Evolutionary conservation across 2,888 invertebrate genomes (phyloP).

Genomic region (Electrophaes corylata): DNA sequence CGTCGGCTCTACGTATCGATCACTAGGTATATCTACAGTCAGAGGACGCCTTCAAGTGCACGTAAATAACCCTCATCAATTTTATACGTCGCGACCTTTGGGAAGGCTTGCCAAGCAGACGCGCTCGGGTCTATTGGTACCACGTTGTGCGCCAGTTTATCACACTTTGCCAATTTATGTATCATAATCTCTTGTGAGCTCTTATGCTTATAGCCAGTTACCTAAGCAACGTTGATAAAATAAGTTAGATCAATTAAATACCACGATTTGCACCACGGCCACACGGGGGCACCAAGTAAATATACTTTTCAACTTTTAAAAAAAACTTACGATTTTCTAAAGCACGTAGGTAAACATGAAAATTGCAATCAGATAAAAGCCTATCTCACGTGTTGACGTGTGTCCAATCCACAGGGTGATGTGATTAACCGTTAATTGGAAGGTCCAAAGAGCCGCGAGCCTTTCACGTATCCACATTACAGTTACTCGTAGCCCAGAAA

Average conservation of each 20-base stretch:
- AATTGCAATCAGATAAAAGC: constrained; percentile 39
- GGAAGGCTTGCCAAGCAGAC: constrained; percentile 55
- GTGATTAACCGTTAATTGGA: constrained; percentile 60
- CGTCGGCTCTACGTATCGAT: constrained; percentile 70
- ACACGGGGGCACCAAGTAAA: constrained; percentile 5
- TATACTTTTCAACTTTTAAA: neutral
- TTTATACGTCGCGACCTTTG: constrained; percentile 55
- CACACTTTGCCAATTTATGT: constrained; percentile 35
- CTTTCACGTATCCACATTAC: constrained; percentile 34
- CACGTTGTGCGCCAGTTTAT: constrained; percentile 52
- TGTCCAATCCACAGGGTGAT: constrained; percentile 44
- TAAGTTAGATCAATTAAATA: neutral
- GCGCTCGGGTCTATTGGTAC: constrained; percentile 45
- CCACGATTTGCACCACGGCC: neutral
- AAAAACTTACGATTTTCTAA: constrained; percentile 13
- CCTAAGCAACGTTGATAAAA: neutral
- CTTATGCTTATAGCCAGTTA: neutral
- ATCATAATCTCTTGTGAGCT: neutral
- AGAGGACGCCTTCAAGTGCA: constrained; percentile 59
- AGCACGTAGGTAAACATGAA: constrained; percentile 24
- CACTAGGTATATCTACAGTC: constrained; percentile 59
- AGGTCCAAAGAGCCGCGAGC: constrained; percentile 46
- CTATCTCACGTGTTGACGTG: constrained; percentile 43
- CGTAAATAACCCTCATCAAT: constrained; percentile 71
- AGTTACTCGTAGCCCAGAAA: neutral